Percentiles rank a stretch among this genome's conserved stretches.
phyloP scores from a whole-genome alignment of 2,113 vertebrate species.

The Psilopogon haemacephalus region DNA sequence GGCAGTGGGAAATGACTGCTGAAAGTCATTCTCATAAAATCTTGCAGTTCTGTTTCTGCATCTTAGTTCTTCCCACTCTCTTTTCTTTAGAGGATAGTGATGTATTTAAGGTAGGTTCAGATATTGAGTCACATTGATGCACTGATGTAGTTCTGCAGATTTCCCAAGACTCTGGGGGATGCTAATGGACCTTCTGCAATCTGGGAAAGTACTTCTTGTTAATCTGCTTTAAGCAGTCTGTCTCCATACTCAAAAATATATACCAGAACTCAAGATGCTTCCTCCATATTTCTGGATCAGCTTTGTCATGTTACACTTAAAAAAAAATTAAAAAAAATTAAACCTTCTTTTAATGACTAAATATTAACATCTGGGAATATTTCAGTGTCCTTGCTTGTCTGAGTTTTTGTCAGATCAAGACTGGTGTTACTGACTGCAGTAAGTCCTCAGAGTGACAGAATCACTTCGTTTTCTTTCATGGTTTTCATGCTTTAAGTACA shows the following conservation, averaged over 20 bases:
- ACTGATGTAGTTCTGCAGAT: neutral
- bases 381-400: neutral
- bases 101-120: neutral
- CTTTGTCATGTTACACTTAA: neutral
- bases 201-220: neutral
- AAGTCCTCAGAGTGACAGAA: constrained; percentile 28
- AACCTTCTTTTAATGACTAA: neutral
- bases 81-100: neutral
- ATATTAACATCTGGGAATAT: neutral
- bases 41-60: neutral
- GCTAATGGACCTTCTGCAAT: neutral
- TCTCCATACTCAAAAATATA: neutral
- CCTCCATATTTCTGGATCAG: neutral
- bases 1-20: neutral
- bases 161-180: accelerated
- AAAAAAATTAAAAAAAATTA: neutral
- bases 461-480: constrained; percentile 17
- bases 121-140: neutral
- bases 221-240: neutral
- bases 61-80: neutral
- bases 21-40: neutral
- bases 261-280: neutral
- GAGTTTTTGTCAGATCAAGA: constrained; percentile 3
- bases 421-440: neutral
- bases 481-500: constrained; percentile 23